Conservation (phyloP, 1,140 invertebrate genomes). For the Hydropsyche tenuis region DNA sequence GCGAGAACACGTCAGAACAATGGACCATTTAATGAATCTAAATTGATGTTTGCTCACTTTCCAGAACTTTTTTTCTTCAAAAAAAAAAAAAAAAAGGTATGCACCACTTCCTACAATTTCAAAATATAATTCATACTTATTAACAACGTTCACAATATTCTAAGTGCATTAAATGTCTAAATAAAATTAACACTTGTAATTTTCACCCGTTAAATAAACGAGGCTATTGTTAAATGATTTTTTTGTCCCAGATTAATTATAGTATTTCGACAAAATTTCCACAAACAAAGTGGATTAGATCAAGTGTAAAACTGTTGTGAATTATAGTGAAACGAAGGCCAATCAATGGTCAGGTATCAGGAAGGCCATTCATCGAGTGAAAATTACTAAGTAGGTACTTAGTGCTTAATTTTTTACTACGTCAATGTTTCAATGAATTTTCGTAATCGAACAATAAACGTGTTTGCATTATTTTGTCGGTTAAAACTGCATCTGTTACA, state of each 20-base stretch:
- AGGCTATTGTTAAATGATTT: no score
- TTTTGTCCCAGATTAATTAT: no score
- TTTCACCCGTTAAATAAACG: no score
- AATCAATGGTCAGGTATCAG: conserved; percentile 1
- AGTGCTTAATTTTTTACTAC: neutral
- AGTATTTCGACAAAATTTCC: neutral
- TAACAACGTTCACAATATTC: no score
- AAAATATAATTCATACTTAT: neutral
- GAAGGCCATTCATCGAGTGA: conserved; percentile 15
- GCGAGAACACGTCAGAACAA: neutral
- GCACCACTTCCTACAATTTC: no score
- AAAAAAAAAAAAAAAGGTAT: no score
- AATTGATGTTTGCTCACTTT: neutral
- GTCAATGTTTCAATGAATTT: no score
- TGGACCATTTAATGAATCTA: neutral
- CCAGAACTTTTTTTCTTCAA: neutral
- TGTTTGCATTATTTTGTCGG: no score
- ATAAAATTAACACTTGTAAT: no score
- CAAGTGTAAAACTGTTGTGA: conserved; percentile 1
- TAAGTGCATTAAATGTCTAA: no score
- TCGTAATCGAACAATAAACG: no score
- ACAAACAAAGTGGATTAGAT: neutral
- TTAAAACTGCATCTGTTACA: no score
- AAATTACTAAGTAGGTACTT: neutral
- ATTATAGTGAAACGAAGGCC: conserved; percentile 9